A percentile compares a stretch with the other conserved stretches of the same genome.
These are phyloP conservation scores for Harpegnathos saltator DNA, from an alignment of 1,140 invertebrate species.

Conservation along the genomic window DNA sequence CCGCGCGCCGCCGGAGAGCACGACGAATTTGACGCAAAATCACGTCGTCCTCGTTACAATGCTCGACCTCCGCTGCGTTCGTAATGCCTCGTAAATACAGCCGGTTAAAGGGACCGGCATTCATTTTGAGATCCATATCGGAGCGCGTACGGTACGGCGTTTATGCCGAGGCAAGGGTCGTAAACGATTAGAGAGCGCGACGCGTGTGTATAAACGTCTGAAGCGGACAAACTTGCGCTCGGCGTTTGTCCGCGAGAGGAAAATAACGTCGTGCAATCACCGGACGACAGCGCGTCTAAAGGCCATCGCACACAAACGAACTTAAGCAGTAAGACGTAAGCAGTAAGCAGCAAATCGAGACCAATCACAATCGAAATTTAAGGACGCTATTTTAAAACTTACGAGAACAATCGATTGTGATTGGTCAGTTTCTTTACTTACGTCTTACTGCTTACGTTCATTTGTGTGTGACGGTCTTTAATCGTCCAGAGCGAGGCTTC, in stretches of 20 bases:
- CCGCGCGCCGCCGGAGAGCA: neutral
- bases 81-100: conserved; percentile 1
- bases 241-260: conserved; percentile 1
- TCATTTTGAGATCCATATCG: conserved; percentile 45
- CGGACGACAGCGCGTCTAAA: neutral
- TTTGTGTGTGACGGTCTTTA: conserved; percentile 6
- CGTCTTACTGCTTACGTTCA: too few species aligned
- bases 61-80: too few species aligned
- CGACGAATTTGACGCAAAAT: conserved; percentile 7
- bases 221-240: conserved; percentile 24
- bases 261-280: conserved; percentile 17
- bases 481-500: neutral
- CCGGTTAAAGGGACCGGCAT: conserved; percentile 21
- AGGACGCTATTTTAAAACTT: too few species aligned
- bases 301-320: too few species aligned
- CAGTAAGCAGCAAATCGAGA: too few species aligned
- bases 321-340: too few species aligned
- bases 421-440: too few species aligned
- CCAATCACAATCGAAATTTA: too few species aligned
- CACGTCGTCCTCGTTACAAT: neutral
- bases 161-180: conserved; percentile 2
- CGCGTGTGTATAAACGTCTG: neutral
- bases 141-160: conserved; percentile 4
- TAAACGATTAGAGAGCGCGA: conserved; percentile 23
- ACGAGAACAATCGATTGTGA: too few species aligned